Percentiles rank a stretch among this genome's conserved stretches.
Evolutionary conservation across 2,113 vertebrate genomes (phyloP).

Genomic region (Macaca nemestrina): DNA sequence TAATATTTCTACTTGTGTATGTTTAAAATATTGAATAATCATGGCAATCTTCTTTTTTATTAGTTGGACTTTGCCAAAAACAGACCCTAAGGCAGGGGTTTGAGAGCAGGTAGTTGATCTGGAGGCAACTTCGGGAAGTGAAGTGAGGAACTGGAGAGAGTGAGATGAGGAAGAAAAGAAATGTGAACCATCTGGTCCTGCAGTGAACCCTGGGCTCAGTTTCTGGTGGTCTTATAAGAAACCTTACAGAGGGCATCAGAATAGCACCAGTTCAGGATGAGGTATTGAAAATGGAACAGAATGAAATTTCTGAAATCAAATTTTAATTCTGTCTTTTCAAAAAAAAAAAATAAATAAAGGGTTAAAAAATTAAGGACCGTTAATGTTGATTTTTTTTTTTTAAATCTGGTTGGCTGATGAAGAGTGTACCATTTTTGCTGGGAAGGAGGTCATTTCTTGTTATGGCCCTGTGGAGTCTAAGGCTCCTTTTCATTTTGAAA

Average conservation of each 20-base stretch:
- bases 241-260: neutral
- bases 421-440: neutral
- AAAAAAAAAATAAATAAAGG: neutral
- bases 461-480: neutral
- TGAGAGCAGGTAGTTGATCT: neutral
- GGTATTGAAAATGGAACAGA: neutral
- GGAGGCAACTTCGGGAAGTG: neutral
- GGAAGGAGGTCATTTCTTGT: neutral
- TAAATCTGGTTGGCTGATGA: neutral
- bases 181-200: rapidly evolving
- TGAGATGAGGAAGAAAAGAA: neutral
- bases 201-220: neutral
- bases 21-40: neutral
- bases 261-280: neutral
- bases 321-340: neutral
- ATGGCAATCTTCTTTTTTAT: neutral
- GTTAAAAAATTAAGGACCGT: neutral
- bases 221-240: neutral
- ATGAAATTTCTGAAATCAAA: neutral
- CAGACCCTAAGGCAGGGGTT: neutral
- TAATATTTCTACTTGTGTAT: neutral
- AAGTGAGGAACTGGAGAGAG: neutral
- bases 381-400: neutral
- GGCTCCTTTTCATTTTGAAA: neutral
- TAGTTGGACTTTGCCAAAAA: neutral